Evolutionary conservation across 2,113 vertebrate species (phyloP).

Genomic region (Oxyruncus cristatus): DNA sequence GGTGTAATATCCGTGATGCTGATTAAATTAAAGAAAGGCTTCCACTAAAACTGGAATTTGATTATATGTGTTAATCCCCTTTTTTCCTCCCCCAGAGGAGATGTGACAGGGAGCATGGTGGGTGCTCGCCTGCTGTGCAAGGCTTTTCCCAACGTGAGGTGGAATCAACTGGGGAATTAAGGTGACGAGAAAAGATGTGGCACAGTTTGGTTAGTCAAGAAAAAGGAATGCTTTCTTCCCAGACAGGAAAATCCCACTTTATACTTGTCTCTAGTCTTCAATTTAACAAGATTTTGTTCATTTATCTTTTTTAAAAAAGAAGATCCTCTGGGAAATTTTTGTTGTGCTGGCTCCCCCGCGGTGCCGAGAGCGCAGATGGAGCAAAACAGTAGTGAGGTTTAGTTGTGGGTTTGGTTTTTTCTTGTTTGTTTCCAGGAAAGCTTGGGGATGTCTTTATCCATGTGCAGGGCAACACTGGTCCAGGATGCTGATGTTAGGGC

Average conservation of each 20-base stretch:
- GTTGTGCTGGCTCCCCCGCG: not conserved
- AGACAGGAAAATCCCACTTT: not conserved
- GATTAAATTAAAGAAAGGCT: constrained; percentile 9
- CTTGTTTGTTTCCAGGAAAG: not conserved
- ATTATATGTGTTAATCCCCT: not conserved
- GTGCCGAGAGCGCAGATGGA: not conserved
- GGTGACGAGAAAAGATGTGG: not conserved
- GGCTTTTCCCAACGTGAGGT: not conserved
- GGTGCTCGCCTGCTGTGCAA: not conserved
- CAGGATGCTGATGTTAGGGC: not conserved
- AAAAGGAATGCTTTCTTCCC: not conserved
- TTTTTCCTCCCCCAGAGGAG: not conserved
- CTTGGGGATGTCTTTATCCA: not conserved
- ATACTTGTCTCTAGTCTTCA: not conserved
- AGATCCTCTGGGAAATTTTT: not conserved
- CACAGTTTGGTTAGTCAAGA: not conserved
- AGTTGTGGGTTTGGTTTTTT: not conserved
- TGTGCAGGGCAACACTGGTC: rapidly evolving
- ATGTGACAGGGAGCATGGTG: rapidly evolving
- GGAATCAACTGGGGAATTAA: not conserved
- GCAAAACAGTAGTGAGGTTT: not conserved
- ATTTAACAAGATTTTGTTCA: not conserved
- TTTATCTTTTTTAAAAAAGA: not conserved
- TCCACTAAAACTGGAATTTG: not conserved
- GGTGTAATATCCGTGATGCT: not conserved